A percentile compares a stretch with the other conserved stretches of the same genome.
Conservation (phyloP, 2,888 invertebrate species). For the Hartigia nigra region DNA sequence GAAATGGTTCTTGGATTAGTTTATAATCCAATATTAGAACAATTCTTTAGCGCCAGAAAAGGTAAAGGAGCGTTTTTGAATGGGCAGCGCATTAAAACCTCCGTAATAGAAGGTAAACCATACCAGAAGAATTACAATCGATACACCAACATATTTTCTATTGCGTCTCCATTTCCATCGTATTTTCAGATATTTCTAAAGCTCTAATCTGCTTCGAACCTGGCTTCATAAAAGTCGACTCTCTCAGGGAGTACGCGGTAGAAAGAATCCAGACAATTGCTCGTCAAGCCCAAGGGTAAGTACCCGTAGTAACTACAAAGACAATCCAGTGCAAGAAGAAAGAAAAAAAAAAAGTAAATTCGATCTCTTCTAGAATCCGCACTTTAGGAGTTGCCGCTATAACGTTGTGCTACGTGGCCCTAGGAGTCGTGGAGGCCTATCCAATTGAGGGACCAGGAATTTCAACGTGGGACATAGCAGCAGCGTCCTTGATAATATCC, state of each 20-base stretch:
- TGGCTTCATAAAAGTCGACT: constrained; percentile 56
- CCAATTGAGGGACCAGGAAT: constrained; percentile 77
- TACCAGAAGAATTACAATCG: background rate
- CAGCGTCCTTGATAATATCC: constrained; percentile 77
- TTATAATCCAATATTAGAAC: constrained; percentile 79
- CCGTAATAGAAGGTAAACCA: constrained; percentile 68
- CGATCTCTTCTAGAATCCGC: constrained; percentile 67
- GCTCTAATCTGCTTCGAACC: constrained; percentile 58
- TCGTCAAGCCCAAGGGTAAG: constrained; percentile 54
- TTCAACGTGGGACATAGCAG: constrained; percentile 85
- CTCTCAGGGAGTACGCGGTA: constrained; percentile 49
- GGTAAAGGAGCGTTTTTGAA: constrained; percentile 84
- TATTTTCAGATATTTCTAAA: constrained; percentile 53
- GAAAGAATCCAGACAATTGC: constrained; percentile 52
- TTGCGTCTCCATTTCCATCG: background rate
- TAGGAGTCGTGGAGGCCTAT: constrained; percentile 77
- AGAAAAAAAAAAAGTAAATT: background rate
- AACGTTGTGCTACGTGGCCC: constrained; percentile 79
- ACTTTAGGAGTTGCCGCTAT: constrained; percentile 81
- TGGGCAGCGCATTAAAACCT: constrained; percentile 72
- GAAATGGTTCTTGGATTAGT: constrained; percentile 78
- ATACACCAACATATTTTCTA: background rate
- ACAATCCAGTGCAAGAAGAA: background rate
- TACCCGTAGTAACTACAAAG: background rate
- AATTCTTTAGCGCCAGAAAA: constrained; percentile 78